Base-by-base conservation (phyloP, 2,888 invertebrate genomes). In the Scaptomyza polygonia region DNA sequence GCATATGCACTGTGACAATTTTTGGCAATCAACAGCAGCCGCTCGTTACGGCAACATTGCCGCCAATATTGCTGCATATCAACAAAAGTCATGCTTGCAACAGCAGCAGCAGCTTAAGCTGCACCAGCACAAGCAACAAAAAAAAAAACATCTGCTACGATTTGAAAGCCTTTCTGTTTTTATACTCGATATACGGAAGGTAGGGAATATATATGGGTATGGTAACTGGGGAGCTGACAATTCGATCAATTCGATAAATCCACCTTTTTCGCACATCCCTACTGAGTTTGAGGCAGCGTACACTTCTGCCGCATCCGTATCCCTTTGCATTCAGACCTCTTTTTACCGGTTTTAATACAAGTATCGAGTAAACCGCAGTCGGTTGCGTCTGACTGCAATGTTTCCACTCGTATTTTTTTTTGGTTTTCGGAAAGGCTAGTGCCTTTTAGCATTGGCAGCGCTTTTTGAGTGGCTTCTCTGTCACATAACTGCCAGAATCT, bases 391-490 rank as follows among this genome's bases (percentile, higher is more conserved):
- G n/a, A n/a, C n/a, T n/a, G n/a, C n/a, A n/a, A n/a, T n/a, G n/a
- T n/a, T n/a, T n/a, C n/a, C n/a, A n/a, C n/a, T n/a, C n/a, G n/a
- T n/a, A n/a, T n/a, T n/a, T n/a, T 14, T 14, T 3, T 27, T 47
- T 3, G 21, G 21, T 21, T 2, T 18, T 11, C 1, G 3, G 7
- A 6, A n/a, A 9, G 16, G 64, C 42, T 57, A 56, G 67, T 49
- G 59, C 49, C 49, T 43, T 64, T 64, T 53, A 49, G 9, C 55
- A 45, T 32, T 48, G 66, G 57, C 45, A 65, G 54, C 55, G 68
- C 77, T 80, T 40, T 83, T 72, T 47, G 62, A 75, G 79, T 79
- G 62, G 67, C 72, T 80, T 72, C 80, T 83, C 56, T 56, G 74
- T 55, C 57, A 68, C 30, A 61, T 43, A 30, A 16, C 18, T 49